Evolutionary conservation across 2,797 vertebrate genomes (phyloP).

Genomic region (Cyprinodon diabolis): DNA sequence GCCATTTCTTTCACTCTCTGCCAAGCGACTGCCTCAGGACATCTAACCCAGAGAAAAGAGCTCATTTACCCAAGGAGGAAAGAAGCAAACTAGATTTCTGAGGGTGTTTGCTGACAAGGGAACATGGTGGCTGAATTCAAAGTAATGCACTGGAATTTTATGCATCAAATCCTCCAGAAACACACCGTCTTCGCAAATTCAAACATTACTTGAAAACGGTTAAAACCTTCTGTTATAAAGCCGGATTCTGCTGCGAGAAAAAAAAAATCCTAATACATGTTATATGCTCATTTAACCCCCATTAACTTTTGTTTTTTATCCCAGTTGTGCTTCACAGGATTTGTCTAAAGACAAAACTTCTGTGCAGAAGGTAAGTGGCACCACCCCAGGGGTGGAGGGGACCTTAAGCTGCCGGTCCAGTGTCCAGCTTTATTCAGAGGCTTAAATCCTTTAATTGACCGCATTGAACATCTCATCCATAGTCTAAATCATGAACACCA

Average conservation of each 20-base stretch:
- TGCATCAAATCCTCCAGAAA: conserved; percentile 3
- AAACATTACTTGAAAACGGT: background rate
- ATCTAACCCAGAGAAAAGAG: conserved; percentile 85
- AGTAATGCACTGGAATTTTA: conserved; percentile 3
- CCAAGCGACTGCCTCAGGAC: conserved; percentile 85
- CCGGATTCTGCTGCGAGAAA: conserved; percentile 19
- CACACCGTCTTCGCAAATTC: background rate
- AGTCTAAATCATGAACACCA: background rate
- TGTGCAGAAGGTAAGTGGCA: conserved; percentile 60
- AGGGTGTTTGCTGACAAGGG: conserved; percentile 58
- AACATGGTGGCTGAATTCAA: conserved; percentile 49
- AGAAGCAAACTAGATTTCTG: conserved; percentile 78
- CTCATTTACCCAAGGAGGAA: conserved; percentile 82
- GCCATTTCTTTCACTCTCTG: conserved; percentile 85
- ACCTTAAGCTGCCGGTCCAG: background rate
- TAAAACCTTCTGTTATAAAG: background rate
- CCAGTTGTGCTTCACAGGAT: conserved; percentile 52
- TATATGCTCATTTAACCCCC: conserved; percentile 47
- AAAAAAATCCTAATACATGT: conserved; percentile 7
- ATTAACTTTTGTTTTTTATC: conserved; percentile 40
- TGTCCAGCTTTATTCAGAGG: background rate
- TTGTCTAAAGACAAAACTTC: conserved; percentile 43
- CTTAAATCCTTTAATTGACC: background rate
- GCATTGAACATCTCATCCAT: background rate
- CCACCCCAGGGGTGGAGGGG: background rate